Percentiles rank a stretch among this genome's conserved stretches.
Evolutionary conservation across 2,113 vertebrate species (phyloP).

Genomic region (Carlito syrichta): DNA sequence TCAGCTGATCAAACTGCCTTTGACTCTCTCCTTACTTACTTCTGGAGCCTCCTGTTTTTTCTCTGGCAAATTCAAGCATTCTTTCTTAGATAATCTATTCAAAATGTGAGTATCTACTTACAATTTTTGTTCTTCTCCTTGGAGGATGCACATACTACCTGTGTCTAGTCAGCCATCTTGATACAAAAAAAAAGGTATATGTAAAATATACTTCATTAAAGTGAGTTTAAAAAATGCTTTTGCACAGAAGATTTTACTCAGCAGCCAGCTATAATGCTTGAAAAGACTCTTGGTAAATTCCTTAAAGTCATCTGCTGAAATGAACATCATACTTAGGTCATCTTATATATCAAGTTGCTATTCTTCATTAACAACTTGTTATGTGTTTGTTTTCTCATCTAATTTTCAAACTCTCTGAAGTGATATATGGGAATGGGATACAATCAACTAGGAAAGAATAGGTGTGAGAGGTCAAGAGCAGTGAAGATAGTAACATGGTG

Average conservation of each 20-base stretch:
- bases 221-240: not conserved
- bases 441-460: not conserved
- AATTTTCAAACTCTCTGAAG: not conserved
- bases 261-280: not conserved
- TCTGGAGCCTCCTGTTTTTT: too few species aligned
- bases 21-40: too few species aligned
- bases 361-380: not conserved
- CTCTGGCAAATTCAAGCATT: too few species aligned
- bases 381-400: not conserved
- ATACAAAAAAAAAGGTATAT: too few species aligned
- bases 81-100: too few species aligned
- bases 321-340: not conserved
- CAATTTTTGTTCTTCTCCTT: too few species aligned
- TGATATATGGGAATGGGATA: not conserved
- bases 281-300: not conserved
- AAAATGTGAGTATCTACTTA: too few species aligned
- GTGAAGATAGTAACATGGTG: not conserved
- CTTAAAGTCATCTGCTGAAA: not conserved
- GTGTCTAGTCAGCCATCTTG: too few species aligned
- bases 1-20: too few species aligned
- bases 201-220: not conserved
- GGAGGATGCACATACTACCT: too few species aligned
- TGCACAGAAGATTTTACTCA: not conserved
- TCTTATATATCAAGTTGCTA: not conserved
- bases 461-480: not conserved